Percentiles rank a stretch among this genome's conserved stretches.
These are phyloP conservation scores for Rhogogaster chlorosoma DNA, from an alignment of 2,888 invertebrate species.

Conservation along the genomic window DNA sequence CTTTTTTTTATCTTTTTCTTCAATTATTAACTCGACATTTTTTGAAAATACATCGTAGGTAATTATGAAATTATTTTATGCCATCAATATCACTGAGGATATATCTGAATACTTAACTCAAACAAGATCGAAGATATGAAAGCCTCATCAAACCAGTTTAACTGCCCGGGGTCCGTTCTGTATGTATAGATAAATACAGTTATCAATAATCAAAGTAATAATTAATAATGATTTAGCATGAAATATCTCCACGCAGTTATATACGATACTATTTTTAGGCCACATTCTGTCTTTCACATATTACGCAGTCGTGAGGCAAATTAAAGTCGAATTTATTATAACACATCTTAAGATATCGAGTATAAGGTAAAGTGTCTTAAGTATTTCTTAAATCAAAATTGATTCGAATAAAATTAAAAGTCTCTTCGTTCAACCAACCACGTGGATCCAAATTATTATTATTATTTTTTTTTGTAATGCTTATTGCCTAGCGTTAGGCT, in stretches of 20 bases:
- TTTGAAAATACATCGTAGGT: not conserved
- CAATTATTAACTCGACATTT: too few relatives aligned
- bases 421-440: not conserved
- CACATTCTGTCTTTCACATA: not conserved
- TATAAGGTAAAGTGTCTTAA: not conserved
- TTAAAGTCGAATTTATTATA: not conserved
- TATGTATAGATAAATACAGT: not conserved
- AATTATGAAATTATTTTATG: not conserved
- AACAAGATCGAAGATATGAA: not conserved
- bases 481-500: not conserved
- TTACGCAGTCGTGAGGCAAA: not conserved
- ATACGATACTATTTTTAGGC: not conserved
- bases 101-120: not conserved
- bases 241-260: not conserved
- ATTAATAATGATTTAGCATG: not conserved
- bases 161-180: not conserved
- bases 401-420: not conserved
- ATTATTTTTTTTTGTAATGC: not conserved
- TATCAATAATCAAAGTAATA: not conserved
- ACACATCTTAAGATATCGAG: not conserved
- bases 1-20: too few relatives aligned
- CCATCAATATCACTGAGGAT: not conserved
- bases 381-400: not conserved
- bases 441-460: not conserved
- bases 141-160: conserved; percentile 14